These are phyloP conservation scores for Lepidurus couesii DNA, from an alignment of 1,140 invertebrate species.

Conservation along the genomic window DNA sequence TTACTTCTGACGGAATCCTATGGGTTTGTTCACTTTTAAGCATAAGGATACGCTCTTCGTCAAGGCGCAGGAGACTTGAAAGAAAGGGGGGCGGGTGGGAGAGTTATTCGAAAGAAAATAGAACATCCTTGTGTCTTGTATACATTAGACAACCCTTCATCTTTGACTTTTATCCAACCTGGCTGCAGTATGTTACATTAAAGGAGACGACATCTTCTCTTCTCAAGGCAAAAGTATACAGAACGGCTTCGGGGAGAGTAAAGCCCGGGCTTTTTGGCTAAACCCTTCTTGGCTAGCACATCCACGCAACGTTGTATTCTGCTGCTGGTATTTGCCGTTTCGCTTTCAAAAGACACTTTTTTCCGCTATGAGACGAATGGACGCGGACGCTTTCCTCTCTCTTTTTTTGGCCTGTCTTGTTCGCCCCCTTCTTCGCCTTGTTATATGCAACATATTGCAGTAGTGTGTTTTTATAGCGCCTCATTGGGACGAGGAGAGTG, in stretches of 20 bases:
- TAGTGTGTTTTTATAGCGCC: not conserved
- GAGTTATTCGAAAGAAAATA: not conserved
- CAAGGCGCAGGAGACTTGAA: not conserved
- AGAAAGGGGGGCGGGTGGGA: not conserved
- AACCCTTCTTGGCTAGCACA: not conserved
- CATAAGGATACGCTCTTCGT: not conserved
- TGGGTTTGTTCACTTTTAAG: not conserved
- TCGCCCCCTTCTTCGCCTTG: not conserved
- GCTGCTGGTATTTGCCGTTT: not conserved
- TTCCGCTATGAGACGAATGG: not conserved
- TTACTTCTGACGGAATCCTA: not conserved
- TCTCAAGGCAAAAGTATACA: not conserved
- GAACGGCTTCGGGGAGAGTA: not conserved
- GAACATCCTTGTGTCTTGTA: not conserved
- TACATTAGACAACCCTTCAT: conserved; percentile 4
- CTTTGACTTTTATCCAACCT: conserved; percentile 22
- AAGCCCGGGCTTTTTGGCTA: not conserved
- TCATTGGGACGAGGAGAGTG: conserved; percentile 17
- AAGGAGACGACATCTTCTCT: not conserved
- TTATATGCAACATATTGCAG: conserved; percentile 22
- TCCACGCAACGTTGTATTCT: no score
- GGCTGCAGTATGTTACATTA: conserved; percentile 6
- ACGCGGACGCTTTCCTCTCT: not conserved
- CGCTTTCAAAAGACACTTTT: not conserved
- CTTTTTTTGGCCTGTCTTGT: conserved; percentile 5